Evolutionary conservation across 2,888 invertebrate species (phyloP).

Genomic region (Caenorhabditis japonica): DNA sequence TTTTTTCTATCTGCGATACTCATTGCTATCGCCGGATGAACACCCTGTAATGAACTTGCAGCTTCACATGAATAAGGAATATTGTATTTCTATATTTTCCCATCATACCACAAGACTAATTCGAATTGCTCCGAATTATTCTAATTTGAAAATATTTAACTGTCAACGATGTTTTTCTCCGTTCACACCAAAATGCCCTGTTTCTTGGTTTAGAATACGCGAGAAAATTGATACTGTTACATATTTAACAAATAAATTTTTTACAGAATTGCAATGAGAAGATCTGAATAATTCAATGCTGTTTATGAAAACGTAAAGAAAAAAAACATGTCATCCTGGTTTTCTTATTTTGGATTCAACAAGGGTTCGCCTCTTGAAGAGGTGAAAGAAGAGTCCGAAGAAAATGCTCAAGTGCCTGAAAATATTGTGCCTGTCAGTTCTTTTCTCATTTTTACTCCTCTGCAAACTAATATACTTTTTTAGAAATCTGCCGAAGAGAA

Average conservation of each 20-base stretch:
- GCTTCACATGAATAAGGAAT: too few relatives aligned
- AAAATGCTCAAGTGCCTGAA: constrained; percentile 31
- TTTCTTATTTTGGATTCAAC: constrained; percentile 50
- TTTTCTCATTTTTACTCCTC: not conserved
- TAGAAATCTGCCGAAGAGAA: constrained; percentile 46
- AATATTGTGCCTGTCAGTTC: constrained; percentile 31
- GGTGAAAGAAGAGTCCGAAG: constrained; percentile 43
- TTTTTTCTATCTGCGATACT: too few relatives aligned
- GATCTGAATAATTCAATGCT: constrained; percentile 21
- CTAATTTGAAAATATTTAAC: too few relatives aligned
- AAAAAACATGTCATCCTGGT: constrained; percentile 49
- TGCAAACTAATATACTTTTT: not conserved
- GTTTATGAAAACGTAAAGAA: constrained; percentile 3
- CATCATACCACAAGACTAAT: too few relatives aligned
- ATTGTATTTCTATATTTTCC: too few relatives aligned
- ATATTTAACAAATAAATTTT: constrained; percentile 1
- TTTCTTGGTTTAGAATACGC: too few relatives aligned
- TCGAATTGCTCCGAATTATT: too few relatives aligned
- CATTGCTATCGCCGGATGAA: too few relatives aligned
- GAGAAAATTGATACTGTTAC: too few relatives aligned
- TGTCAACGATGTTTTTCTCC: too few relatives aligned
- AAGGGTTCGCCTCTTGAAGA: constrained; percentile 53
- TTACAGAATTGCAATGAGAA: constrained; percentile 52
- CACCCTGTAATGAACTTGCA: too few relatives aligned
- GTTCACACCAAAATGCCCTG: too few relatives aligned